phyloP scores from a whole-genome alignment of 2,888 invertebrate species.

The Drosophila helvetica region DNA sequence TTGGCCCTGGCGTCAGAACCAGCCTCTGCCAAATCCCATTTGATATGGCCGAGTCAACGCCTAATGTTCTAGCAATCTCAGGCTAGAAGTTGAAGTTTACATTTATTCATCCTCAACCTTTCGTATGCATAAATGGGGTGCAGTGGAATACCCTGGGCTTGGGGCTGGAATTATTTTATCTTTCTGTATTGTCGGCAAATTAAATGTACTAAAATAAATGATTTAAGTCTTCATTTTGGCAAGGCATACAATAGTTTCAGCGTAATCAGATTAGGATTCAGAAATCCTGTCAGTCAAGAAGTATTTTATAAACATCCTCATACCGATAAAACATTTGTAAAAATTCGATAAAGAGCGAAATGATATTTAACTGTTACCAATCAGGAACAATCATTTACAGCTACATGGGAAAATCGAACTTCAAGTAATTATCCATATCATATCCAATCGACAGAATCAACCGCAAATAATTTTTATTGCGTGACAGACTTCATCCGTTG shows the following conservation, averaged over 20 bases:
- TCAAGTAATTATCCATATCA: not conserved
- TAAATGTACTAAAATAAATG: constrained; percentile 43
- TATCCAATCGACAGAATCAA: constrained; percentile 5
- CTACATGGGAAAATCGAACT: not conserved
- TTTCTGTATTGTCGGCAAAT: constrained; percentile 33
- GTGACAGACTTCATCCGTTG: not conserved
- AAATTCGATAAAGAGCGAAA: no score
- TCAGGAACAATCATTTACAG: no score
- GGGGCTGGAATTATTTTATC: constrained; percentile 13
- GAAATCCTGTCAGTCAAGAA: no score
- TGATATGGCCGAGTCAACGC: constrained; percentile 49
- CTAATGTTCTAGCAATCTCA: constrained; percentile 53
- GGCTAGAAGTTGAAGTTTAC: constrained; percentile 28
- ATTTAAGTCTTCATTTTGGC: constrained; percentile 45
- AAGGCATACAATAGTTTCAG: constrained; percentile 4
- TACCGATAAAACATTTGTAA: no score
- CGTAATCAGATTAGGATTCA: constrained; percentile 2
- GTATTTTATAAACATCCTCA: no score
- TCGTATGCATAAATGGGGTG: constrained; percentile 23
- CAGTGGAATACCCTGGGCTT: constrained; percentile 9
- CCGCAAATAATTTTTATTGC: constrained; percentile 19
- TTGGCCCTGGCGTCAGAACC: not conserved
- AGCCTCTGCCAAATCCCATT: not conserved
- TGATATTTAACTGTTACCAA: no score
- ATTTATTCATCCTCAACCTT: constrained; percentile 30